Conservation (phyloP, 2,797 vertebrate species). For the Cynopterus sphinx region DNA sequence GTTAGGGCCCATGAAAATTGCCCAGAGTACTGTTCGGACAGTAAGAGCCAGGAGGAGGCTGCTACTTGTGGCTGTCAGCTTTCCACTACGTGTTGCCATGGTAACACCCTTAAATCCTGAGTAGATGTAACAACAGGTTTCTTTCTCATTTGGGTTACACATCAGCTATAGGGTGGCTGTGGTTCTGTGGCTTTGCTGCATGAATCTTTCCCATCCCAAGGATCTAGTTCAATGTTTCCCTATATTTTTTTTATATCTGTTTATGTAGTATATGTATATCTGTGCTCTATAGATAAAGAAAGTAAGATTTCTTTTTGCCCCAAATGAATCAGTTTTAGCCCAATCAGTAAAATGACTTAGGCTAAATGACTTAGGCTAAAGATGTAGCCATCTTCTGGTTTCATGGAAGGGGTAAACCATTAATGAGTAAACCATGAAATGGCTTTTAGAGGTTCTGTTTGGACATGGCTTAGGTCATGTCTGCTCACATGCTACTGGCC, state of each 20-base stretch:
- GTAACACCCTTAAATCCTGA: not conserved
- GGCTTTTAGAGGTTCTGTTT: not conserved
- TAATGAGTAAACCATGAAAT: not conserved
- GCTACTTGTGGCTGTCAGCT: not conserved
- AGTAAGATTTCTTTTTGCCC: not conserved
- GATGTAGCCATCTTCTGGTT: not conserved
- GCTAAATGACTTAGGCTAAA: not conserved
- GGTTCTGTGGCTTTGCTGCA: not conserved
- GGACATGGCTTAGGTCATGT: not conserved
- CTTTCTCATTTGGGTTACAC: not conserved
- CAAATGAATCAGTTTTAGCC: not conserved
- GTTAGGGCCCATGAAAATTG: not conserved
- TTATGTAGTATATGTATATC: not conserved
- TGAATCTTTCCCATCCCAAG: not conserved
- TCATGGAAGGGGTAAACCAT: not conserved
- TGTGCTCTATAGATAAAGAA: not conserved
- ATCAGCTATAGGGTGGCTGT: not conserved
- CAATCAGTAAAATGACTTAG: not conserved
- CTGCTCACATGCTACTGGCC: not conserved
- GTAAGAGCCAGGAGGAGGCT: not conserved
- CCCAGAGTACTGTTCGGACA: not conserved
- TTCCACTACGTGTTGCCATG: not conserved
- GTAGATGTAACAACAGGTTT: not conserved
- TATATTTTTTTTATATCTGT: not conserved
- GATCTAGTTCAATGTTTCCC: not conserved